A percentile compares a stretch with the other conserved stretches of the same genome.
Conservation (phyloP, 2,113 vertebrate species). For the Agelaius phoeniceus region DNA sequence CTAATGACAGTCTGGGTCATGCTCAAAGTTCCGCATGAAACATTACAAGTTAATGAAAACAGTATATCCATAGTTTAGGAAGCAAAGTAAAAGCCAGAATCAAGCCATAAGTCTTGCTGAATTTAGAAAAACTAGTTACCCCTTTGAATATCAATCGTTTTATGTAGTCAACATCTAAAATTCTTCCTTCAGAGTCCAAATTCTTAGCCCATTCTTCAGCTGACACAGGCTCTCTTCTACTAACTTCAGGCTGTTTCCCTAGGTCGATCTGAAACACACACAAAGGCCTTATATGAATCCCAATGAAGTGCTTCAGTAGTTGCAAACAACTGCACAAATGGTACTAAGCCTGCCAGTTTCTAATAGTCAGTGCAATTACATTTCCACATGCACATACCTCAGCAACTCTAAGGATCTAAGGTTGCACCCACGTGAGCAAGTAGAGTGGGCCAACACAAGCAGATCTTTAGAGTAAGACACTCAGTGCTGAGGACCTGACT, state of each 20-base stretch:
- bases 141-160: constrained; percentile 91
- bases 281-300: neutral
- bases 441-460: neutral
- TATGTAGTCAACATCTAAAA: constrained; percentile 78
- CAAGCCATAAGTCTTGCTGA: neutral
- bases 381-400: neutral
- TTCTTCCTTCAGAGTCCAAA: constrained; percentile 88
- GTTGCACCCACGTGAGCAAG: neutral
- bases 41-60: neutral
- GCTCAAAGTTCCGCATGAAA: neutral
- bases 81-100: neutral
- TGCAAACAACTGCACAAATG: neutral
- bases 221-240: constrained; percentile 84
- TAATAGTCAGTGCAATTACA: neutral
- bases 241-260: constrained; percentile 85
- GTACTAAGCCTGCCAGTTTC: neutral
- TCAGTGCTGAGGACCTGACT: neutral
- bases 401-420: neutral
- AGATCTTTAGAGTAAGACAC: neutral
- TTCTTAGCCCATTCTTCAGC: constrained; percentile 84
- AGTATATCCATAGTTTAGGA: neutral
- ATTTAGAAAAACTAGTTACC: constrained; percentile 70
- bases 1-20: neutral
- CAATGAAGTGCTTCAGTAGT: neutral
- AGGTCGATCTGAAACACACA: constrained; percentile 84